These are phyloP conservation scores for Hypsopygia costalis DNA, from an alignment of 2,888 invertebrate genomes.

Conservation along the genomic window DNA sequence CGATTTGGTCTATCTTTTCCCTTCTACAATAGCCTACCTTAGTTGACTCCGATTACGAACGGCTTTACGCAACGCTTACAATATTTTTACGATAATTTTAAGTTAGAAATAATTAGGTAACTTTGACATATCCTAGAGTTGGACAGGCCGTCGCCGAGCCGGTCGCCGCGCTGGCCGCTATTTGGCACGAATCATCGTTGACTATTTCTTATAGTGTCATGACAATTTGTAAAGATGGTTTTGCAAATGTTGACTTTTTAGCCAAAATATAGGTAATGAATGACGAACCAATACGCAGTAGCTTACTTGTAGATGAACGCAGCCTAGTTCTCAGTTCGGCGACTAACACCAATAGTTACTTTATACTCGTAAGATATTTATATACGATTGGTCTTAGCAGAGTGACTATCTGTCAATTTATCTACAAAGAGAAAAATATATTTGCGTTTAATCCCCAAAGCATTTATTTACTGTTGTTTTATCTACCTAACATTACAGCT, in stretches of 20 bases:
- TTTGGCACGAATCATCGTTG: conserved; percentile 67
- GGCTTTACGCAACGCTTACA: conserved; percentile 54
- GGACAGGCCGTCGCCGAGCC: conserved; percentile 44
- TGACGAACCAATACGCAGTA: conserved; percentile 79
- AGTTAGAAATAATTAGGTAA: conserved; percentile 45
- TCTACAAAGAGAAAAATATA: conserved; percentile 63
- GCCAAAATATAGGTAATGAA: conserved; percentile 78
- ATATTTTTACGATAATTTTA: conserved; percentile 43
- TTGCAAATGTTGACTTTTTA: conserved; percentile 80
- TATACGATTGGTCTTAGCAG: conserved; percentile 73
- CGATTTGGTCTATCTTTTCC: conserved; percentile 35
- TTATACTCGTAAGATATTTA: conserved; percentile 75
- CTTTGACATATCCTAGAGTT: conserved; percentile 67
- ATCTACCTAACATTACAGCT: conserved; percentile 64
- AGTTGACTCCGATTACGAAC: conserved; percentile 38
- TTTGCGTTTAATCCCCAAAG: conserved; percentile 72
- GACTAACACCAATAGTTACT: conserved; percentile 76
- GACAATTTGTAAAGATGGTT: conserved; percentile 76
- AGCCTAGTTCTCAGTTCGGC: conserved; percentile 76
- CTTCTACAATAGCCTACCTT: conserved; percentile 41
- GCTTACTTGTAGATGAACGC: conserved; percentile 75
- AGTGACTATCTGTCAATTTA: conserved; percentile 77
- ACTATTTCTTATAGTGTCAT: conserved; percentile 77
- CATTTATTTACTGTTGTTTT: conserved; percentile 76
- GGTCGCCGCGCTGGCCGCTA: conserved; percentile 42